phyloP scores from a whole-genome alignment of 2,888 invertebrate species.

The Empis livida region DNA sequence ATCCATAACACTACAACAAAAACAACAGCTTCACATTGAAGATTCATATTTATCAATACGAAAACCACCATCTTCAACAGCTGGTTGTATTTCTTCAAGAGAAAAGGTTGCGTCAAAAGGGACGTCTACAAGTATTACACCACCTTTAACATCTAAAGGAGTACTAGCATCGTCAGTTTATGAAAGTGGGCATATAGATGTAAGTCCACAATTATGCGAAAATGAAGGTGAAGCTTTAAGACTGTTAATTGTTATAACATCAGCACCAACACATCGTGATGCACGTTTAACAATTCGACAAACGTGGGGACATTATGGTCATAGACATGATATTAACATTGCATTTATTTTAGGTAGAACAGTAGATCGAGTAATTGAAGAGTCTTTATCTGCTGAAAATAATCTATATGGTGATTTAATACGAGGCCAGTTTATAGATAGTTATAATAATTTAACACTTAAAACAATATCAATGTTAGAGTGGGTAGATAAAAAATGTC shows the following conservation, averaged over 20 bases:
- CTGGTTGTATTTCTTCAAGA: not conserved
- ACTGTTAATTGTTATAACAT: conserved; percentile 56
- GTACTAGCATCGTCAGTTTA: conserved; percentile 50
- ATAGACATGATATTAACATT: conserved; percentile 41
- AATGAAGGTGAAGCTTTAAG: conserved; percentile 47
- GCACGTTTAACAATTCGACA: conserved; percentile 64
- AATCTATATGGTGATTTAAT: conserved; percentile 64
- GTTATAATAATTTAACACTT: conserved; percentile 69
- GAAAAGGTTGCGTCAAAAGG: conserved; percentile 12
- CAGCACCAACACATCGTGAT: conserved; percentile 56
- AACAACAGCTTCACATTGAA: conserved; percentile 4
- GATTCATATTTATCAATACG: conserved; percentile 1
- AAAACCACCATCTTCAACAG: conserved; percentile 1
- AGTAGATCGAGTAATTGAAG: conserved; percentile 36
- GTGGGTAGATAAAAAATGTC: conserved; percentile 68
- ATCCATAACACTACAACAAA: not conserved
- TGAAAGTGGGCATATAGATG: conserved; percentile 53
- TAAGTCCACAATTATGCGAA: conserved; percentile 54
- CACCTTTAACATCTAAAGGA: conserved; percentile 30
- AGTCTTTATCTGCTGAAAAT: conserved; percentile 49
- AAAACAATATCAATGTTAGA: conserved; percentile 73
- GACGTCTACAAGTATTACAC: conserved; percentile 10
- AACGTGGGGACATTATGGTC: conserved; percentile 67
- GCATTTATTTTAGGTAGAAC: conserved; percentile 47
- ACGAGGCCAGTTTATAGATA: conserved; percentile 58